Base-by-base conservation (phyloP, 2,797 vertebrate genomes). In the Podarcis siculus region DNA sequence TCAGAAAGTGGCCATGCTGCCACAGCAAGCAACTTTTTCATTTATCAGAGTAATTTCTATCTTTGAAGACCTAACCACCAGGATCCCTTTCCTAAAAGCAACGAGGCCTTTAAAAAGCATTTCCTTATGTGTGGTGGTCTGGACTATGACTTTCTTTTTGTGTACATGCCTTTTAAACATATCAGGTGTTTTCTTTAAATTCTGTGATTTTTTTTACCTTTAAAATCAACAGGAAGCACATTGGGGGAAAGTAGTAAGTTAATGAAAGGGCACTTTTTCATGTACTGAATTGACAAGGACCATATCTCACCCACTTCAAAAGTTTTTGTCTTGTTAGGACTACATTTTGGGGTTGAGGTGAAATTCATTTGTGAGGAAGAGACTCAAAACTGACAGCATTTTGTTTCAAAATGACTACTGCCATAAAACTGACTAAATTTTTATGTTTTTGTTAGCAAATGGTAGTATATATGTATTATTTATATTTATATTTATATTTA, bases 151-250 rank as follows among this genome's bases (percentile, higher is more conserved):
- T 45, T 10, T 45, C 25, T 27, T 25, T 19, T 27, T 77, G 39
- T 27, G 13, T 10, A 45, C 42, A 42, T 42, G 42, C 42, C 23
- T 27, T 45, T 45, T 42, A 27, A 45, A 27, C 21, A 77, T 1
- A 25, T 67, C 64, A 67, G 4, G 23, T 32, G 9, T 23, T 76
- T 76, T 42, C 19, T 66, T 23, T 21, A 66, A 66, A 66, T 66
- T 21, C 39, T 87, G 81, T 90, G 86, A 2, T 9, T 12, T 91
- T 92, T 95, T 91, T 37, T 39, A 85, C 87, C 86, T 71, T 92
- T 95, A 87, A 93, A 92, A 95, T 88, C 19, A 94, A 88, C 19
- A 86, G 27, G 58, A 35, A 89, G 87, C 86, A 92, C 0, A 79
- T 90, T 90, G 90, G 82, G 35, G 93, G 95, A 92, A 21, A 37